Base-by-base conservation (phyloP, 2,113 vertebrate genomes). In the Sciurus niger region DNA sequence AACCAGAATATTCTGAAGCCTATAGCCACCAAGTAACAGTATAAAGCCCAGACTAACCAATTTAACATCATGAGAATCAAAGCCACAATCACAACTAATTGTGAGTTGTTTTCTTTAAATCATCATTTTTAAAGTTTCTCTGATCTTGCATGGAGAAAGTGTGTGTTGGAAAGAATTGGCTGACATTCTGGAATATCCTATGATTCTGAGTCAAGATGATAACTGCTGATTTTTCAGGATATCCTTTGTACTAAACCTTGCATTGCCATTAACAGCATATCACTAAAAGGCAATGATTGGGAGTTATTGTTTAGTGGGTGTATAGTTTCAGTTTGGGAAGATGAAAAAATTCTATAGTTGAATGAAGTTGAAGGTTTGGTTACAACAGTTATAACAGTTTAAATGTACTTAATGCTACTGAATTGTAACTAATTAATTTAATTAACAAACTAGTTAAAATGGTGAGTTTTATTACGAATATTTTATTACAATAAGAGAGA, bases 101-200 rank as follows among this genome's bases (percentile, higher is more conserved):
- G 46, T 78, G n/a, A 84, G 48, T 60, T 51, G 60, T 88, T 90
- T 93, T 95, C 63, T 93, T 95, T 79, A 93, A 92, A 83, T 80
- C 46, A 34, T 51, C 32, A 8, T 37, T 25, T 53, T 70, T 67
- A 28, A 34, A 67, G 48, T 48, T 93, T 74, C 20, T 95, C 63
- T 67, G 43, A 68, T 84, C 51, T 72, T 87, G 18, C 40, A 16
- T 93, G 53, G 70, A 83, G 80, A 94, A 77, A 84, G 79, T 46
- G 3, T 22, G 8, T 89, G 43, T 70, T 89, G 46, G 22, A 58
- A 76, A 72, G 11, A 1, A 2, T 72, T 79, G 11, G 43, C 22
- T 85, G 48, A 30, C 46, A 48, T 87, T 87, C 24, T 37, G 63
- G 68, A 43, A 92, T 51, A 91, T 84, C 63, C 24, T 24, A 28